These are phyloP conservation scores for Onychomys leucogaster DNA, from an alignment of 2,797 vertebrate genomes.

Conservation along the genomic window DNA sequence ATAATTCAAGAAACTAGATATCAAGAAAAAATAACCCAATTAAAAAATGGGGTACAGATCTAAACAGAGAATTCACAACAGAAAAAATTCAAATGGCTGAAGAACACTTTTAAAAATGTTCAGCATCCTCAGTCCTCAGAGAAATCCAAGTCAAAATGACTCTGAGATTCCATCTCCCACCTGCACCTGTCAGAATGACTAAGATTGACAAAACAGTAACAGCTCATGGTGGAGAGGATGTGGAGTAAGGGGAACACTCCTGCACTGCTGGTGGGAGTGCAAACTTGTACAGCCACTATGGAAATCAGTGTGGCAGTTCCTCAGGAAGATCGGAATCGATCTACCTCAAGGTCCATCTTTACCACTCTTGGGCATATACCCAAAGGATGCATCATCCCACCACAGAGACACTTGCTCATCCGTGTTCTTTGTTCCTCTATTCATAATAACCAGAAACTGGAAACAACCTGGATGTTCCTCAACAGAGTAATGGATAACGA, in stretches of 20 bases:
- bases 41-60: background rate
- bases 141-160: background rate
- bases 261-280: too few relatives aligned
- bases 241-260: background rate
- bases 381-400: background rate
- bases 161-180: background rate
- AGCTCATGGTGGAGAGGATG: background rate
- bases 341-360: background rate
- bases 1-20: background rate
- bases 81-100: background rate
- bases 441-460: background rate
- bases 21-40: background rate
- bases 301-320: background rate
- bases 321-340: background rate
- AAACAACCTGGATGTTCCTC: background rate
- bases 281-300: background rate
- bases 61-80: background rate
- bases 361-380: background rate
- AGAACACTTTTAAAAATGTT: background rate
- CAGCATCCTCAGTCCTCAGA: background rate
- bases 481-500: background rate
- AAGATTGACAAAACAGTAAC: background rate
- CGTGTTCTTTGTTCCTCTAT: background rate
- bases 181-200: background rate
- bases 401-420: background rate